Percentiles rank a stretch among this genome's conserved stretches.
phyloP scores from a whole-genome alignment of 2,113 vertebrate species.

The Pardalotus punctatus region DNA sequence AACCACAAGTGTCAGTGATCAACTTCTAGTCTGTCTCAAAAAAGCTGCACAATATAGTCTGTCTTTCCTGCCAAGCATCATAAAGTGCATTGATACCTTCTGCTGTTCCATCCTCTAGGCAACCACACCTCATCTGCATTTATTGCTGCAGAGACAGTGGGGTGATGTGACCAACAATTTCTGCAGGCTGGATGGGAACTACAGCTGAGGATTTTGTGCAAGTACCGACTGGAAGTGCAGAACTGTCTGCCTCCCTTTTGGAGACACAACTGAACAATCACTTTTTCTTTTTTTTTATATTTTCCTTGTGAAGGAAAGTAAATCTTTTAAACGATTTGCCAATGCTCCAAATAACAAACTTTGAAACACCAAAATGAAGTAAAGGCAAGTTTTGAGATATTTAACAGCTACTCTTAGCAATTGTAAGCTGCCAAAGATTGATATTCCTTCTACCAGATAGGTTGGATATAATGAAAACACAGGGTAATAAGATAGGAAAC shows the following conservation, averaged over 20 bases:
- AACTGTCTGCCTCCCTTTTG: not conserved
- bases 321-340: not conserved
- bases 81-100: not conserved
- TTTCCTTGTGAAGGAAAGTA: not conserved
- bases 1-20: not conserved
- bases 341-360: not conserved
- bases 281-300: not conserved
- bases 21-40: not conserved
- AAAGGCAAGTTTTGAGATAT: conserved; percentile 13
- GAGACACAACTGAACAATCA: not conserved
- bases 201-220: not conserved
- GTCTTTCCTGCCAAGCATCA: not conserved
- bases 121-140: not conserved
- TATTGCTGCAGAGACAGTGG: not conserved
- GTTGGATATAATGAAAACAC: conserved; percentile 46
- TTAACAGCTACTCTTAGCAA: conserved; percentile 4
- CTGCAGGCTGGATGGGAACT: not conserved
- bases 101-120: conserved; percentile 1
- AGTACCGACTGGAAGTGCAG: not conserved
- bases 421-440: conserved; percentile 28
- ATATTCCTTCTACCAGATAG: conserved; percentile 29
- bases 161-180: not conserved
- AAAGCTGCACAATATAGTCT: not conserved
- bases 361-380: not conserved
- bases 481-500: conserved; percentile 36